Base-by-base conservation (phyloP, 2,797 vertebrate genomes). In the Danio kyathit region DNA sequence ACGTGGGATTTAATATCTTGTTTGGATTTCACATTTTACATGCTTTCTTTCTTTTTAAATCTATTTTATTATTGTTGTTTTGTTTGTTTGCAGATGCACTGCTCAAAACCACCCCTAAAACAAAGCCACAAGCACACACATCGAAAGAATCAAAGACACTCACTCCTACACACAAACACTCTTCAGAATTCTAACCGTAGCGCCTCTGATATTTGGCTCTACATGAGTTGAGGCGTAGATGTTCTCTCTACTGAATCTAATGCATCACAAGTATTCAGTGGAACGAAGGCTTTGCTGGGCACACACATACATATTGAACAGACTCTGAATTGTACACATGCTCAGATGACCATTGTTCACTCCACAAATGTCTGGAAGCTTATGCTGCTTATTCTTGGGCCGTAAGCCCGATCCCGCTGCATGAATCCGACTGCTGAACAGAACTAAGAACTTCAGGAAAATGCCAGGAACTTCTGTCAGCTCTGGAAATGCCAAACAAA, bases 401-500 rank as follows among this genome's bases (percentile, higher is more conserved):
- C 41, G 46, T 76, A 41, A 56, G 48, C 71, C 77, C 17, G 61
- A 67, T 54, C 54, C 56, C 19, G 21, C 77, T 74, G 76, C 52
- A 67, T 74, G 81, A 79, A 83, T 77, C 72, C 61, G 41, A 65
- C 54, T 57, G n/a, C 19, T 61, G 66, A 71, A 76, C 80, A 83
- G 40, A 82, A 40, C 52, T 41, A 54, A 82, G 69, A 29, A 12
- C 66, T 76, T 76, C 13, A 52, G 44, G 71, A 73, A 74, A 84
- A 85, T 67, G 77, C 46, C 84, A 65, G 54, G 56, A 64, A 74
- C 65, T 77, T 76, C 51, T 79, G 74, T 80, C 80, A 63, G n/a
- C 76, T 81, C 63, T 65, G 67, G 49, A 82, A 82, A 82, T 67
- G 69, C 63, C 54, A 77, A 82, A 84, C 41, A 82, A 82, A 85